Conservation (phyloP, 2,797 vertebrate genomes). For the Phrynocephalus vlangalii region DNA sequence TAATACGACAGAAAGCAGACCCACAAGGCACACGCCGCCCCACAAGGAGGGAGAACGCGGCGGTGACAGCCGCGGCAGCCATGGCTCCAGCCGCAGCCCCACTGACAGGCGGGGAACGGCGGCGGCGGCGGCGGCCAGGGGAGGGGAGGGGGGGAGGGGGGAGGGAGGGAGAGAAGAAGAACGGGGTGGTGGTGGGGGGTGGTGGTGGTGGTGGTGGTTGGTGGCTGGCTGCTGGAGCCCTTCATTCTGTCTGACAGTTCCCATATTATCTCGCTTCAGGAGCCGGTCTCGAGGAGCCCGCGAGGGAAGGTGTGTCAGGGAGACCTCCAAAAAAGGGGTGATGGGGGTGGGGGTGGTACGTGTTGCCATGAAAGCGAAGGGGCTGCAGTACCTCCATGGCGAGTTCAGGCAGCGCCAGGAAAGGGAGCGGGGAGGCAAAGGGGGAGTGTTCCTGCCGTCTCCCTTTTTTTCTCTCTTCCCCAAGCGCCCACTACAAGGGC, state of each 20-base stretch:
- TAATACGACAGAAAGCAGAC: neutral
- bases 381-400: conserved; percentile 31
- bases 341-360: neutral
- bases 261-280: too few species aligned
- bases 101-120: conserved; percentile 7
- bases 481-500: neutral
- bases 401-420: conserved; percentile 26
- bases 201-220: too few species aligned
- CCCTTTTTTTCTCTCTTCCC: neutral
- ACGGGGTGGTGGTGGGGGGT: neutral
- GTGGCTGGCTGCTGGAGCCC: too few species aligned
- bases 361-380: neutral
- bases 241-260: too few species aligned
- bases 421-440: conserved; percentile 14
- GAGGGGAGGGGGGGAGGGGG: too few species aligned
- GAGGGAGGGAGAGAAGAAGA: neutral
- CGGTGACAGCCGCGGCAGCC: conserved; percentile 36
- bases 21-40: neutral
- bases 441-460: neutral
- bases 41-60: neutral
- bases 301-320: conserved; percentile 12
- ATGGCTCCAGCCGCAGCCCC: conserved; percentile 33
- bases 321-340: neutral
- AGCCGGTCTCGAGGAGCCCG: neutral
- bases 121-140: neutral